Conservation (phyloP, 2,113 vertebrate species). For the Tachysurus vachellii region DNA sequence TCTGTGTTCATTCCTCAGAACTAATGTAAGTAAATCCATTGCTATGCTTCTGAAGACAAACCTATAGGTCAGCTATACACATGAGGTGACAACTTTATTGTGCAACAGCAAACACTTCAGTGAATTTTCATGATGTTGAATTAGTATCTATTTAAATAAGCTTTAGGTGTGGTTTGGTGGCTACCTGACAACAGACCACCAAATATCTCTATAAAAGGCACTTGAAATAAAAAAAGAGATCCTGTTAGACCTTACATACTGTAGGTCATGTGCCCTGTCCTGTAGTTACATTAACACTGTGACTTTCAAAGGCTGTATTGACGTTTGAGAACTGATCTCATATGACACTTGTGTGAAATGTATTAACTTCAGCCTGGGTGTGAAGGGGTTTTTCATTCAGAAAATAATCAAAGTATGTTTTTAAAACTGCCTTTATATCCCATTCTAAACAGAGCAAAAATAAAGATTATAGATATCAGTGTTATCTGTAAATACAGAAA, state of each 20-base stretch:
- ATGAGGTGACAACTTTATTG: not conserved
- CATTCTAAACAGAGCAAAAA: not conserved
- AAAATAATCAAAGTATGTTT: not conserved
- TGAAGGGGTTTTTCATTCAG: not conserved
- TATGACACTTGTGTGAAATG: not conserved
- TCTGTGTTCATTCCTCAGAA: not conserved
- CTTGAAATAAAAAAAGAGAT: not conserved
- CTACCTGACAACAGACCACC: not conserved
- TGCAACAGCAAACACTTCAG: slow-evolving; percentile 28
- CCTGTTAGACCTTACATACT: not conserved
- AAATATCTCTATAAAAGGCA: slow-evolving; percentile 6
- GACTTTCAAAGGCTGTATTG: not conserved
- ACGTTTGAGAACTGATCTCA: not conserved
- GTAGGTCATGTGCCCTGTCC: not conserved
- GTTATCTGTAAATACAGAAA: no score
- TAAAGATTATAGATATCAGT: not conserved
- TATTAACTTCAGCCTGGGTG: not conserved
- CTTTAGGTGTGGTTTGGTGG: not conserved
- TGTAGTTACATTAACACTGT: not conserved
- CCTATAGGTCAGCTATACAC: not conserved
- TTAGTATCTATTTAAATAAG: slow-evolving; percentile 14
- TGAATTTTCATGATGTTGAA: not conserved
- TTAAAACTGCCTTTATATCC: not conserved
- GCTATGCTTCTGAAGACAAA: not conserved
- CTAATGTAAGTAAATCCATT: not conserved